Evolutionary conservation across 2,888 invertebrate species (phyloP).

Genomic region (Heliothis peltigera): DNA sequence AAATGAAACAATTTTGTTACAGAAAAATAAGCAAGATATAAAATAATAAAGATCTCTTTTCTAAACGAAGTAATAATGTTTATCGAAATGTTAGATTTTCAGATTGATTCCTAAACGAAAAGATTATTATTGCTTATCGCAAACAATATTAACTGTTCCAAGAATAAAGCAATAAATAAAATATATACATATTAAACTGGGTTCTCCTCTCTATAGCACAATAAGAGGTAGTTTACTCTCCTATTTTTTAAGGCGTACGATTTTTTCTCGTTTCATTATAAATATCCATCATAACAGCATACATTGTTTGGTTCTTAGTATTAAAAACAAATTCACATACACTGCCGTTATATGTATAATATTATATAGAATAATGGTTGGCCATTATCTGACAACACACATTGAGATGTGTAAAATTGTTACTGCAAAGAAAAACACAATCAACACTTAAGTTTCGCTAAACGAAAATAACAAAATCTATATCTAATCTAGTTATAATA

Average conservation of each 20-base stretch:
- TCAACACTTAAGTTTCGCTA: not conserved
- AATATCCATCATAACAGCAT: too few relatives aligned
- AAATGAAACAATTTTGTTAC: conserved; percentile 1
- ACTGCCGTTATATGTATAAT: too few relatives aligned
- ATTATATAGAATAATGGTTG: too few relatives aligned
- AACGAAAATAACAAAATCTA: too few relatives aligned
- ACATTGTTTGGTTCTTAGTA: too few relatives aligned
- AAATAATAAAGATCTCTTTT: not conserved
- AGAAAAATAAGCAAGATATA: conserved; percentile 3
- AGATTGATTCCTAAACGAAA: not conserved
- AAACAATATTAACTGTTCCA: not conserved
- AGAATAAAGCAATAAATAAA: conserved; percentile 7
- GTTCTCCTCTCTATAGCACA: not conserved
- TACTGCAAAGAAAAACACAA: not conserved
- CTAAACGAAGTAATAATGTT: conserved; percentile 6
- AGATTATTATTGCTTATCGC: not conserved
- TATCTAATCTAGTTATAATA: too few relatives aligned
- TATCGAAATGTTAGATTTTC: not conserved
- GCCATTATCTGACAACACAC: not conserved
- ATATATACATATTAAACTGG: not conserved
- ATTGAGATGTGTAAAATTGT: not conserved
- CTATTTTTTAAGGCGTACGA: too few relatives aligned
- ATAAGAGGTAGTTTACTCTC: too few relatives aligned
- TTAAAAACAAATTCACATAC: too few relatives aligned
- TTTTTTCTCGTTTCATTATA: too few relatives aligned